These are phyloP conservation scores for Ditula angustiorana DNA, from an alignment of 2,888 invertebrate species.

Conservation along the genomic window DNA sequence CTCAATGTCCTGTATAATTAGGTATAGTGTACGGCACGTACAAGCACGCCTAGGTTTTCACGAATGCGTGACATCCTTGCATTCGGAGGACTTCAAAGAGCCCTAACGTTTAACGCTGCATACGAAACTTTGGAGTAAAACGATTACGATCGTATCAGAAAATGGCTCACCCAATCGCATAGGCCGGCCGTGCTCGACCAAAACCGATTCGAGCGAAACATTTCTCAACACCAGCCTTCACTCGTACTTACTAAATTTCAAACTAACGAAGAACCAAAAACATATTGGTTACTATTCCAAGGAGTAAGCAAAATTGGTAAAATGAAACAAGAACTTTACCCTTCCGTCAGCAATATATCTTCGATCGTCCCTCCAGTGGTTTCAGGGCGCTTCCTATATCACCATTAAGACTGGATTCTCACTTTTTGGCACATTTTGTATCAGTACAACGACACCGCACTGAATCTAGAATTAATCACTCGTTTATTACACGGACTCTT, in stretches of 20 bases:
- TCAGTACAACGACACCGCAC: slow-evolving; percentile 77
- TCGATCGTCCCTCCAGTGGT: slow-evolving; percentile 78
- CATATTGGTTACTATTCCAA: slow-evolving; percentile 42
- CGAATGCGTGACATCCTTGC: slow-evolving; percentile 27
- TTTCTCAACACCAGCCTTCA: neutral
- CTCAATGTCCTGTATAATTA: slow-evolving; percentile 51
- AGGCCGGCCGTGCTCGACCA: slow-evolving; percentile 30
- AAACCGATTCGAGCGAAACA: slow-evolving; percentile 13
- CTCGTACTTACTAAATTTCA: slow-evolving; percentile 10
- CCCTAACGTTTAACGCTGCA: slow-evolving; percentile 32
- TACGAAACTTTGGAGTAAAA: slow-evolving; percentile 19
- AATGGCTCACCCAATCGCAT: slow-evolving; percentile 31
- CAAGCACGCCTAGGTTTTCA: slow-evolving; percentile 50
- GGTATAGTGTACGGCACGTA: slow-evolving; percentile 19
- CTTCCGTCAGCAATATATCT: slow-evolving; percentile 80
- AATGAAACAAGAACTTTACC: slow-evolving; percentile 76
- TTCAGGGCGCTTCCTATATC: slow-evolving; percentile 76
- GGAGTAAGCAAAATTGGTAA: slow-evolving; percentile 53
- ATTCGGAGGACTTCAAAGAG: slow-evolving; percentile 50
- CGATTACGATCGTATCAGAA: slow-evolving; percentile 29
- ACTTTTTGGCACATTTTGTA: slow-evolving; percentile 85
- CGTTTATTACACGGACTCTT: slow-evolving; percentile 77
- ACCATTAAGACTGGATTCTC: slow-evolving; percentile 83
- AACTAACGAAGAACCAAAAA: slow-evolving; percentile 42
- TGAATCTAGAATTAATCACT: slow-evolving; percentile 71